Conservation (phyloP, 2,797 vertebrate genomes). For the Liasis olivaceus region DNA sequence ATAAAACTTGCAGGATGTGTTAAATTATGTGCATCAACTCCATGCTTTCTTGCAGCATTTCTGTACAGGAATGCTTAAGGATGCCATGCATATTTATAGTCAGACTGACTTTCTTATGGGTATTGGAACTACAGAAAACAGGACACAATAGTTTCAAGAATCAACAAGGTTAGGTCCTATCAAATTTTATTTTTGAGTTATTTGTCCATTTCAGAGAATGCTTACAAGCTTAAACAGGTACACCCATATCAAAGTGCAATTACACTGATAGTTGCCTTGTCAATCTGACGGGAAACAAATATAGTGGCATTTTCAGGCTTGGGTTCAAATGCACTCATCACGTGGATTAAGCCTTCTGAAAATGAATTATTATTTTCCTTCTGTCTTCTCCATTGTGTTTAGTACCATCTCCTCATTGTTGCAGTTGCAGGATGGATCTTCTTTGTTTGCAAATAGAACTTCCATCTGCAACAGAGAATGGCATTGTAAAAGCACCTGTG, state of each 20-base stretch:
- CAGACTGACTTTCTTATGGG: not conserved
- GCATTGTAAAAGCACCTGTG: not conserved
- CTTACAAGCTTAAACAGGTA: not conserved
- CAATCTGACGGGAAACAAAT: not conserved
- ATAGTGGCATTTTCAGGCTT: not conserved
- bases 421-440: not conserved
- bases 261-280: not conserved
- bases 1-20: not conserved
- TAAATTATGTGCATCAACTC: not conserved
- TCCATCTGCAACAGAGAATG: not conserved
- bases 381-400: not conserved
- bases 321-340: not conserved
- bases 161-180: not conserved
- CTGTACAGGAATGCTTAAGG: not conserved
- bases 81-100: conserved; percentile 5
- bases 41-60: conserved; percentile 23
- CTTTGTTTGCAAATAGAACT: not conserved
- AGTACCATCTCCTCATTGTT: not conserved
- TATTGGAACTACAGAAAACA: not conserved
- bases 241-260: not conserved
- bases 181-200: not conserved
- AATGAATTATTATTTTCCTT: not conserved
- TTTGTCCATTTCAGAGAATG: not conserved
- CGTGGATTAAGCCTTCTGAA: not conserved
- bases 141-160: not conserved